Base-by-base conservation (phyloP, 2,113 vertebrate species). In the Cephalopterus ornatus region DNA sequence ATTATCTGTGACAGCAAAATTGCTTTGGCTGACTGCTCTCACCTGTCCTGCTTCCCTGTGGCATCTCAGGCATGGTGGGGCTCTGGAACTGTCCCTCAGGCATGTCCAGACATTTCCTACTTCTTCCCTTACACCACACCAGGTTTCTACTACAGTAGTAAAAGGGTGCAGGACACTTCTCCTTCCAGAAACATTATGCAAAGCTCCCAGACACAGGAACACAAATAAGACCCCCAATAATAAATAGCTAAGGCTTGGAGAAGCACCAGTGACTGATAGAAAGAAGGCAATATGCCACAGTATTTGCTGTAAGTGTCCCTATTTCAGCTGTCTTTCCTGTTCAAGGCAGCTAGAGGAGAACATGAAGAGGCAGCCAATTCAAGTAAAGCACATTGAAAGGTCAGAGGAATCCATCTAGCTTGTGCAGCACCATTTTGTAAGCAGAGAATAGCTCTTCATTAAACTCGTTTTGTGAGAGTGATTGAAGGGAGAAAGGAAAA, bases 291-390 rank as follows among this genome's bases (percentile, higher is more conserved):
- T 18, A 68, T 39, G 67, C 79, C 85, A 80, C 71, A 46, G 63
- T 53, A 12, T 83, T 91, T 92, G 50, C 74, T 87, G 35, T 58
- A 67, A 86, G 49, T 68, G 47, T 76, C 20, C 10, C 63, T 50
- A n/a, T 77, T 93, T 89, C 86, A 94, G 50, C 86, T 91, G 79
- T 39, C 93, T 89, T 71, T 78, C 80, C 73, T 0, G 0, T 81
- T 88, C 5, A 23, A 87, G 72, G 58, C 86, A 89, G 56, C 0
- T 16, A 88, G 92, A 10, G 5, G 85, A 76, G 94, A 94, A 92
- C 78, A 79, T 6, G 88, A 80, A 92, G 92, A 93, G 94, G 94
- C 95, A 95, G 95, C 63, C 95, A 84, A 81, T 71, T 91, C 94
- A 88, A 90, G 63, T 62, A 76, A 80, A 90, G 88, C 92, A 55